Base-by-base conservation (phyloP, 2,888 invertebrate species). In the Lissocephala sabroskyi region DNA sequence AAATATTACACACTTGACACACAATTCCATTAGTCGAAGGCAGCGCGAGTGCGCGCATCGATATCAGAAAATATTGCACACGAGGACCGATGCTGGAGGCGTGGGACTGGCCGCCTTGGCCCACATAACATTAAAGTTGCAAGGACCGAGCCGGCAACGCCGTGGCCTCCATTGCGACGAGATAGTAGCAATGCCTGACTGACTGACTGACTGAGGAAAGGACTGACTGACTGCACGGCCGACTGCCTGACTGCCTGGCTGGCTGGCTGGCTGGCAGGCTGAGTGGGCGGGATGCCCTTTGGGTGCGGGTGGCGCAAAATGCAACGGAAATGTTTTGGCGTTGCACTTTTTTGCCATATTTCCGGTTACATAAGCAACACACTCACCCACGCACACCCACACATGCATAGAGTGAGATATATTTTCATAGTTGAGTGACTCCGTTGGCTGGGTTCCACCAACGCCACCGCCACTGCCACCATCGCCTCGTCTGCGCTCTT, bases 1-100 rank as follows among this genome's bases (percentile, higher is more conserved):
- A 77, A 71, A 77, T 77, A 77, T 71, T 62, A 70, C 77, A 66
- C 78, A 65, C 78, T 77, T 71, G 71, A 71, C 77, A 71, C 78
- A 71, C 75, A 71, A 71, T 77, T 71, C 71, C 71, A 71, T 71
- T 77, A 71, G 71, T 70, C 62, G 67, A 64, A 56, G 56, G 23
- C 3, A 7, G 7, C 23, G 23, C 7, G 3, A n/a, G 60, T 52
- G 17, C 10, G 67, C 65, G 74, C 48, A 58, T 67, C 65, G 55
- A 68, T 65, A 66, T 61, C 65, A 51, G 50, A 48, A 74, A 68
- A 67, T 73, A 67, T 62, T 65, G 62, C 73, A 59, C 39, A 39
- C 10, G 29, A 17, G 18, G n/a, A 17, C 10, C 2, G 14, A 26
- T 3, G 14, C 4, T 10, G 14, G 14, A 40, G 14, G 3, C 7